A percentile compares a stretch with the other conserved stretches of the same genome.
These are phyloP conservation scores for Channa argus DNA, from an alignment of 2,113 vertebrate genomes.

Conservation along the genomic window DNA sequence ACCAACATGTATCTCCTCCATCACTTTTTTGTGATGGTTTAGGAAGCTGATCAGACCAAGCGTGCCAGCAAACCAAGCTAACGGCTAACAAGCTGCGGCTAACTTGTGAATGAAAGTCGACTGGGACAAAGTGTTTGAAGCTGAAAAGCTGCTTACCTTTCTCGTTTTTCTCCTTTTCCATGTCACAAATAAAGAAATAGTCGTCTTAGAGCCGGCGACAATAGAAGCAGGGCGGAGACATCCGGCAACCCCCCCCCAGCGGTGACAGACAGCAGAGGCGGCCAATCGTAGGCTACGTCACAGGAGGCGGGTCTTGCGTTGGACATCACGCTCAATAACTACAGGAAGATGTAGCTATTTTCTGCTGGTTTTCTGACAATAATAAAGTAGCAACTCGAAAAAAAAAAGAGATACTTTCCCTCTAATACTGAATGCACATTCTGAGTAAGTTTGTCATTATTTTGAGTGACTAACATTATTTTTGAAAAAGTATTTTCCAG, in stretches of 20 bases:
- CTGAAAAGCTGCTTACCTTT: slow-evolving; percentile 38
- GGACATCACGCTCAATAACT: too few species aligned
- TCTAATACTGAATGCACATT: too few species aligned
- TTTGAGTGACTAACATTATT: too few species aligned
- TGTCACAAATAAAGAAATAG: neutral
- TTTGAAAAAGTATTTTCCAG: too few species aligned
- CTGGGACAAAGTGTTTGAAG: accelerated
- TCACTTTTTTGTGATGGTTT: neutral
- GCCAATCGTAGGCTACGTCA: slow-evolving; percentile 19
- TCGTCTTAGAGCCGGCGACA: slow-evolving; percentile 43
- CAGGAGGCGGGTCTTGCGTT: slow-evolving; percentile 16
- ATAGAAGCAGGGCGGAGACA: slow-evolving; percentile 46
- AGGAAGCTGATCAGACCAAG: too few species aligned
- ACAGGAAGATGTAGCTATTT: too few species aligned
- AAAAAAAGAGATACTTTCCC: too few species aligned
- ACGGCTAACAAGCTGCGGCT: too few species aligned
- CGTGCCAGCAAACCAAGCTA: neutral
- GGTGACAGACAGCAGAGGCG: slow-evolving; percentile 15
- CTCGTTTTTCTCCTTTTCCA: slow-evolving; percentile 50
- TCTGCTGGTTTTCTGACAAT: too few species aligned
- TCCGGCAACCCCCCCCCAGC: neutral
- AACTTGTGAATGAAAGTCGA: neutral
- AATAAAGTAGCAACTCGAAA: too few species aligned
- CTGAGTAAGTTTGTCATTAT: too few species aligned
- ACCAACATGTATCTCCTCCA: neutral